Percentiles rank a stretch among this genome's conserved stretches.
Evolutionary conservation across 1,140 invertebrate genomes (phyloP).

Genomic region (Drosophila sp.): DNA sequence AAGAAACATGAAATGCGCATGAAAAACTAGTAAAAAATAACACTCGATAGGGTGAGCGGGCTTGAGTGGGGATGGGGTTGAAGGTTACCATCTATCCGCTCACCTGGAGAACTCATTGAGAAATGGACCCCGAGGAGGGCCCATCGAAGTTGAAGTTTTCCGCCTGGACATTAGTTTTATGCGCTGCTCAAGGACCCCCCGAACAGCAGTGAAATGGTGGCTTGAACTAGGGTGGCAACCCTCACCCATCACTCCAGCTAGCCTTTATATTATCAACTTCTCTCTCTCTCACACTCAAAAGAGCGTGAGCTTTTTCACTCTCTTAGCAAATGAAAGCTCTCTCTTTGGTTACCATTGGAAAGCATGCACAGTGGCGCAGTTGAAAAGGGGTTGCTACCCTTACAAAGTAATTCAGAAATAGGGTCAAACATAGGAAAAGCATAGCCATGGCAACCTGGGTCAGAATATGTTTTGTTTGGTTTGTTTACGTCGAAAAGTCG

Average conservation of each 20-base stretch:
- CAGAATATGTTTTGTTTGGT: background rate
- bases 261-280: too few species aligned
- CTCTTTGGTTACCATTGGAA: constrained; percentile 35
- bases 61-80: background rate
- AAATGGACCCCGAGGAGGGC: constrained; percentile 43
- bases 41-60: background rate
- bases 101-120: constrained; percentile 42
- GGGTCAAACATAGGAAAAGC: constrained; percentile 10
- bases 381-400: constrained; percentile 23
- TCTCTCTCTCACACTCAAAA: background rate
- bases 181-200: constrained; percentile 50
- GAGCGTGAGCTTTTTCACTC: constrained; percentile 30
- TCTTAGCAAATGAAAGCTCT: constrained; percentile 15
- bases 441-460: constrained; percentile 18
- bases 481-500: constrained; percentile 30
- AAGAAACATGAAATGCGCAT: constrained; percentile 53
- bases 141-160: constrained; percentile 34
- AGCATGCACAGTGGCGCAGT: constrained; percentile 36
- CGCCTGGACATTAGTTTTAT: constrained; percentile 62
- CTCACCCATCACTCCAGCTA: background rate
- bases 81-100: constrained; percentile 5
- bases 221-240: background rate
- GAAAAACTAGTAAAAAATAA: constrained; percentile 30
- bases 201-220: constrained; percentile 15
- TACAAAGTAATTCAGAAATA: constrained; percentile 1